Conservation (phyloP, 2,888 invertebrate genomes). For the Zeuzera pyrina region DNA sequence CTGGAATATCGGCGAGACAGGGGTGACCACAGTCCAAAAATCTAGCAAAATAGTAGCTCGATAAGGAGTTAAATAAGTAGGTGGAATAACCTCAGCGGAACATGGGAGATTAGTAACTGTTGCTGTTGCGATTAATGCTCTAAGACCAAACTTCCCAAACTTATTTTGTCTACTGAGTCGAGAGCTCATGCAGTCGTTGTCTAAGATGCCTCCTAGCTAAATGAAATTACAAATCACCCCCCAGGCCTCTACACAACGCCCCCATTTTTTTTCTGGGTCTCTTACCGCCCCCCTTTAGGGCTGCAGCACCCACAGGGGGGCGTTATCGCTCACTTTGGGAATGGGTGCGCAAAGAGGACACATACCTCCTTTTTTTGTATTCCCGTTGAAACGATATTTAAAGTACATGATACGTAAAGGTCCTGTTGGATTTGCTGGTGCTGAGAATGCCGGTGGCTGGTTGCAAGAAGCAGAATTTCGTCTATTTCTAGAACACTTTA, state of each 20-base stretch:
- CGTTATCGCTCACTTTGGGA: constrained; percentile 9
- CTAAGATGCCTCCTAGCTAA: too few species aligned
- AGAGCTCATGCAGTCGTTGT: too few species aligned
- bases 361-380: constrained; percentile 7
- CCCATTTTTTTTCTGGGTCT: too few species aligned
- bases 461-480: constrained; percentile 12
- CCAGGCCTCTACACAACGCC: too few species aligned
- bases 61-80: constrained; percentile 8
- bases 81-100: constrained; percentile 13
- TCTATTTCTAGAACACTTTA: constrained; percentile 12
- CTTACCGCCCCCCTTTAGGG: too few species aligned
- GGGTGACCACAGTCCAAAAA: constrained; percentile 3
- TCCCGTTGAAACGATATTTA: constrained; percentile 12
- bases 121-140: constrained; percentile 10
- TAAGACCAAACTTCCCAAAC: too few species aligned
- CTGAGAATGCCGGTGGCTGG: constrained; percentile 13
- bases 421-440: constrained; percentile 12
- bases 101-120: constrained; percentile 11
- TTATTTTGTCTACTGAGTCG: too few species aligned
- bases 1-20: constrained; percentile 4
- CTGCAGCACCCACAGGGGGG: constrained; percentile 10
- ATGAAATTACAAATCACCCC: too few species aligned
- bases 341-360: constrained; percentile 7
- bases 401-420: constrained; percentile 15
- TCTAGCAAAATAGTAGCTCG: constrained; percentile 3